Evolutionary conservation across 1,140 invertebrate species (phyloP).

Genomic region (Bombyx mori): DNA sequence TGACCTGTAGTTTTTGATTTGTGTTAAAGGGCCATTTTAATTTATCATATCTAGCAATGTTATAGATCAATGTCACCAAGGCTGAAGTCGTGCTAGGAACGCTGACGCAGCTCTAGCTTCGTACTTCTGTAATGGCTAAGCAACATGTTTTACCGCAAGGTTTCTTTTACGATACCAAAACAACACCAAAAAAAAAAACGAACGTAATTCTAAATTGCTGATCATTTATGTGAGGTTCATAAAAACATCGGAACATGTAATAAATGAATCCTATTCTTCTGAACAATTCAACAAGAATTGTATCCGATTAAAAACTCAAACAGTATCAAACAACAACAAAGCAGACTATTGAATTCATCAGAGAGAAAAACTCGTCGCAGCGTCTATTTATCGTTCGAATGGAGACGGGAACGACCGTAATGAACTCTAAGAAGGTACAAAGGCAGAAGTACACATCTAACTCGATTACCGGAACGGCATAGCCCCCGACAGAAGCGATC

Average conservation of each 20-base stretch:
- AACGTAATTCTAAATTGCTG: background rate
- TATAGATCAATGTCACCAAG: no score
- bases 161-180: slow-evolving; percentile 9
- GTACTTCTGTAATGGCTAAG: slow-evolving; percentile 23
- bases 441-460: slow-evolving; percentile 21
- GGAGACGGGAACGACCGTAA: no score
- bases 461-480: slow-evolving; percentile 41
- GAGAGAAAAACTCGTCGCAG: no score
- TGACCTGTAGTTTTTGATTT: background rate
- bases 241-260: background rate
- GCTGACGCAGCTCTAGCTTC: slow-evolving; percentile 23
- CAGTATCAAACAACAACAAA: no score
- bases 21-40: background rate
- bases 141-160: slow-evolving; percentile 19
- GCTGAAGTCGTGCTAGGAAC: background rate
- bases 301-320: no score
- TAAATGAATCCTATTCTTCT: background rate
- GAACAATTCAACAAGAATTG: no score
- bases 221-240: background rate
- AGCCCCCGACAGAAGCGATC: slow-evolving; percentile 38
- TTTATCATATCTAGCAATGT: background rate
- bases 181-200: background rate
- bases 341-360: no score
- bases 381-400: no score
- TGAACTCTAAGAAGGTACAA: slow-evolving; percentile 7